Conservation (phyloP, 2,888 invertebrate genomes). For the Anthrax anthrax region DNA sequence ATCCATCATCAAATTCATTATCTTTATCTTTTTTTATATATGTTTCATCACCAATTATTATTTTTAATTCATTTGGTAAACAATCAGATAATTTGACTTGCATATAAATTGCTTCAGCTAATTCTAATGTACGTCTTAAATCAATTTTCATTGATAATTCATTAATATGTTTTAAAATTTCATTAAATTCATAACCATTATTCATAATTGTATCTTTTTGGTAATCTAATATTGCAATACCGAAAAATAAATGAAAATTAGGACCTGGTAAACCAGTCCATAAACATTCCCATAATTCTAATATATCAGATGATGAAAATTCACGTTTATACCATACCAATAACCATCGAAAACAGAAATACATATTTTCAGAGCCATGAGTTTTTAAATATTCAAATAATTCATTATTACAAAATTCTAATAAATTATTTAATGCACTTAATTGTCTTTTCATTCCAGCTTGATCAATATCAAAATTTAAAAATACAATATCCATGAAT, state of each 20-base stretch:
- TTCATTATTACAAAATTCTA: constrained; percentile 69
- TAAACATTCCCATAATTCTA: constrained; percentile 88
- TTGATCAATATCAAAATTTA: constrained; percentile 95
- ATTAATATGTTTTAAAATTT: constrained; percentile 93
- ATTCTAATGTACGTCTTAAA: constrained; percentile 62
- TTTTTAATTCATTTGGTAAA: constrained; percentile 54
- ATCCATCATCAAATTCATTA: constrained; percentile 31
- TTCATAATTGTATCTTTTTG: constrained; percentile 80
- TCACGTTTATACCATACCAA: constrained; percentile 93
- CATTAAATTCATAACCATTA: constrained; percentile 86
- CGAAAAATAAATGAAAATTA: constrained; percentile 89
- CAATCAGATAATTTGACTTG: constrained; percentile 63
- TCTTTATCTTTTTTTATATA: constrained; percentile 1
- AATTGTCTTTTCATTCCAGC: constrained; percentile 91
- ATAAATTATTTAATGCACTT: constrained; percentile 63
- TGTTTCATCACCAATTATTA: constrained; percentile 51
- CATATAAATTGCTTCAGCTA: constrained; percentile 84
- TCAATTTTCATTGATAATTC: constrained; percentile 81
- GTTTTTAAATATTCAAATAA: constrained; percentile 69
- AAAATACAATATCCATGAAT: constrained; percentile 84
- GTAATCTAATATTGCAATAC: constrained; percentile 81
- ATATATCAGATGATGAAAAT: constrained; percentile 71
- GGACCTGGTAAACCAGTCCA: constrained; percentile 92
- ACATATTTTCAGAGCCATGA: constrained; percentile 70
- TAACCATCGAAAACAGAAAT: constrained; percentile 97